Base-by-base conservation (phyloP, 2,797 vertebrate species). In the Bufotes viridis region DNA sequence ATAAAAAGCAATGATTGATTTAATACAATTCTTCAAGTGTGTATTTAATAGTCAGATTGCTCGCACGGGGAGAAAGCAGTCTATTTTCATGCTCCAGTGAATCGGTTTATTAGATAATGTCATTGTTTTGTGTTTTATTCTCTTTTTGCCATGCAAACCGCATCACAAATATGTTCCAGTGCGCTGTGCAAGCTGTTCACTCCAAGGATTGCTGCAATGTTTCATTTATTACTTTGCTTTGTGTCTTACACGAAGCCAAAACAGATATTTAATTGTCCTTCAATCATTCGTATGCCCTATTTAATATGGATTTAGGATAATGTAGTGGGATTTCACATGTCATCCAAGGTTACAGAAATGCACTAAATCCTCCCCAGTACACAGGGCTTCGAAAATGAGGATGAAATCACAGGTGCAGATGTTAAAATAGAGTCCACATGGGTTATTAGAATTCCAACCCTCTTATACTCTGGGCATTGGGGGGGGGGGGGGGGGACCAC, bases 381-480 rank as follows among this genome's bases (percentile, higher is more conserved):
- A 26, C 74, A 79, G 22, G 29, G 53, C 72, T 65, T 81, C 67
- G 78, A 83, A 78, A 82, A 63, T 67, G 70, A 78, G 70, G 74
- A 65, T 87, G 60, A 57, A 82, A 82, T 70, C 67, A 87, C 81
- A 76, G 86, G 57, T 87, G 86, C 79, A 82, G 86, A 87, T 82
- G 79, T 82, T 82, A 82, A 65, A 82, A 83, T 81, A 22, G 22
- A 75, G 57, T 87, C 70, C 58, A 74, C 81, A 67, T 57, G 49
- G 75, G 65, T 82, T 82, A 82, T 87, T 87, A 82, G 2, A 63
- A 82, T 82, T 55, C 79, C 3, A 82, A 26, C 58, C 26, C 53
- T 75, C 2, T 82, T 55, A 49, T 58, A 17, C 67, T 81, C 55
- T 63, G 67, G 67, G 78, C 55, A 87, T 61, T 9, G 29, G 29